Percentiles rank a stretch among this genome's conserved stretches.
phyloP scores from a whole-genome alignment of 2,888 invertebrate genomes.

The Ophion obscuratus region DNA sequence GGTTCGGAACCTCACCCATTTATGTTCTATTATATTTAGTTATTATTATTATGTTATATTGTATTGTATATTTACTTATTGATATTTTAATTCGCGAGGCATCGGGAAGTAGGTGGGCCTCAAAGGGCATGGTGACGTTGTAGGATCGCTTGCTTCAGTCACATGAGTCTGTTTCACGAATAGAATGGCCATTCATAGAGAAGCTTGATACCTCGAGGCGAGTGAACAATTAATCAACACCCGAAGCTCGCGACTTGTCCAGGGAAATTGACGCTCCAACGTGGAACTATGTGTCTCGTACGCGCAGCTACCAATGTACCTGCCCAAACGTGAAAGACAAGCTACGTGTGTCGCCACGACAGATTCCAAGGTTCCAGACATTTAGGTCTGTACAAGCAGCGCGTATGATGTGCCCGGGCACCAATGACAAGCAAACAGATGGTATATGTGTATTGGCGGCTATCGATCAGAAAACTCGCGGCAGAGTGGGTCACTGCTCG shows the following conservation, averaged over 20 bases:
- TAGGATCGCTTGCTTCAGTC: constrained; percentile 1
- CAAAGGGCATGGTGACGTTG: constrained; percentile 2
- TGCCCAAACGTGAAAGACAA: constrained; percentile 25
- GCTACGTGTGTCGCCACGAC: constrained; percentile 25
- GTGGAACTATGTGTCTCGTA: constrained; percentile 9
- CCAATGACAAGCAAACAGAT: constrained; percentile 40
- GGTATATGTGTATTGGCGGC: constrained; percentile 12
- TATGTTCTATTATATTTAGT: no score
- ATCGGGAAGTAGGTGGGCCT: not conserved
- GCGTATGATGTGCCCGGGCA: constrained; percentile 28
- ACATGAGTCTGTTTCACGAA: constrained; percentile 29
- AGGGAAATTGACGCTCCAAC: constrained; percentile 31
- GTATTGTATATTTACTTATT: no score
- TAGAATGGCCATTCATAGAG: constrained; percentile 46
- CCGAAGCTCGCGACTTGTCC: constrained; percentile 31
- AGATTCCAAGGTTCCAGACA: constrained; percentile 36
- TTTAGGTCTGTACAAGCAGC: constrained; percentile 25
- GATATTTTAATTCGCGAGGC: not conserved
- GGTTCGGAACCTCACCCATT: no score
- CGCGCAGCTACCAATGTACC: not conserved
- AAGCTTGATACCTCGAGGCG: constrained; percentile 28
- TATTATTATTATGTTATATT: no score
- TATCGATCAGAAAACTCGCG: constrained; percentile 53
- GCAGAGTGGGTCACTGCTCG: constrained; percentile 55
- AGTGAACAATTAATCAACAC: constrained; percentile 61